Conservation (phyloP, 2,888 invertebrate genomes). For the Diaphora mendica region DNA sequence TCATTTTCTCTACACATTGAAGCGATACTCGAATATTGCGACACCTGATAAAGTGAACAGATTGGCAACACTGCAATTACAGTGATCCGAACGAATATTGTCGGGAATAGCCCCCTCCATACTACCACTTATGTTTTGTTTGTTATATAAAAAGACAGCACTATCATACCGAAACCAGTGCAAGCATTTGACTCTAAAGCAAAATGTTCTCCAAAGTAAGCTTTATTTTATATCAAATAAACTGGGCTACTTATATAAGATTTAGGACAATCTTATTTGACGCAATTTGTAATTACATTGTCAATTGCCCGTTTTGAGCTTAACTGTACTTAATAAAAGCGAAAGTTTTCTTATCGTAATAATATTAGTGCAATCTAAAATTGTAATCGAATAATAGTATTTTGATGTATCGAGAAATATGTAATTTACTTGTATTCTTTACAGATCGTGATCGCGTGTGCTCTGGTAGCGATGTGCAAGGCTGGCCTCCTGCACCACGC, state of each 20-base stretch:
- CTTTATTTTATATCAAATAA: slow-evolving; percentile 56
- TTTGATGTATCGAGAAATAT: neutral
- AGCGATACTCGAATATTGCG: slow-evolving; percentile 74
- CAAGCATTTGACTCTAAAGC: slow-evolving; percentile 78
- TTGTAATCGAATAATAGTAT: neutral
- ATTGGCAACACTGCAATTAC: slow-evolving; percentile 83
- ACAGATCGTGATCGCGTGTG: slow-evolving; percentile 73
- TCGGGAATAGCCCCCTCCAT: slow-evolving; percentile 81
- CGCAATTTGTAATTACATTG: slow-evolving; percentile 52
- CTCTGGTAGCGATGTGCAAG: slow-evolving; percentile 73
- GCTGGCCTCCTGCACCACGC: slow-evolving; percentile 78
- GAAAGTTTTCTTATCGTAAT: slow-evolving; percentile 27
- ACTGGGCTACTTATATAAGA: slow-evolving; percentile 58
- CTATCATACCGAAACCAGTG: slow-evolving; percentile 79
- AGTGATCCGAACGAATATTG: slow-evolving; percentile 83
- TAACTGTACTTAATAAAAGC: slow-evolving; percentile 18
- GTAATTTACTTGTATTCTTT: neutral
- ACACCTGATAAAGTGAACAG: slow-evolving; percentile 78
- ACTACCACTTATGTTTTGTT: slow-evolving; percentile 76
- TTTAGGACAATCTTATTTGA: slow-evolving; percentile 56
- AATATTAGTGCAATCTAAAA: neutral
- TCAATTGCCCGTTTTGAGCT: slow-evolving; percentile 31
- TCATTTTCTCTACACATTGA: slow-evolving; percentile 76
- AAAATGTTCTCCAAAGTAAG: slow-evolving; percentile 86
- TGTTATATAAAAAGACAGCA: slow-evolving; percentile 84